Percentiles rank a stretch among this genome's conserved stretches.
These are phyloP conservation scores for Cheilinus undulatus DNA, from an alignment of 2,113 vertebrate genomes.

Conservation along the genomic window DNA sequence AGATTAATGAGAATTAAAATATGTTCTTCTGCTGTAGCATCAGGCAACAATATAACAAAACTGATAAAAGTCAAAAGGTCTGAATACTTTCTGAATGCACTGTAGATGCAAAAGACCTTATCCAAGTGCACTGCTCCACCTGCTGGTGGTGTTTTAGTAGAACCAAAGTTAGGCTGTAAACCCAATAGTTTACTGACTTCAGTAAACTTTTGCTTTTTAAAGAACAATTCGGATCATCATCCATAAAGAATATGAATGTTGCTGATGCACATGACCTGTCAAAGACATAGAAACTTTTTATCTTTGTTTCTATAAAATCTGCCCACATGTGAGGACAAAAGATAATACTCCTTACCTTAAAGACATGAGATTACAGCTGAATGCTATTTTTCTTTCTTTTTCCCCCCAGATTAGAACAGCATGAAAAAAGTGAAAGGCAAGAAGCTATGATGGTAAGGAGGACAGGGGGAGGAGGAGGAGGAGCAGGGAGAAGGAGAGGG, in stretches of 20 bases:
- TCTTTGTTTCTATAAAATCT: not conserved
- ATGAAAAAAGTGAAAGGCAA: slow-evolving; percentile 39
- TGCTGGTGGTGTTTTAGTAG: slow-evolving; percentile 33
- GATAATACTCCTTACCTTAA: not conserved
- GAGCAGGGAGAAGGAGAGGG: slow-evolving; percentile 50
- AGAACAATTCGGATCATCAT: too few species aligned
- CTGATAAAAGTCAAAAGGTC: too few species aligned
- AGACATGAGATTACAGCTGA: slow-evolving; percentile 4
- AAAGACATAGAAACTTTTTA: not conserved
- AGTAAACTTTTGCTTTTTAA: too few species aligned
- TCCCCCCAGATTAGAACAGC: slow-evolving; percentile 14
- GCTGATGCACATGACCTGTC: too few species aligned
- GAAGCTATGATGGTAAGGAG: slow-evolving; percentile 47
- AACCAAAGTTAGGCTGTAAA: not conserved
- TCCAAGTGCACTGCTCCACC: slow-evolving; percentile 25
- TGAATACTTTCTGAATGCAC: too few species aligned
- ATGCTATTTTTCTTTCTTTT: not conserved
- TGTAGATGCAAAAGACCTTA: not conserved
- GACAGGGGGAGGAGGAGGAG: slow-evolving; percentile 45
- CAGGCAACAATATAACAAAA: too few species aligned
- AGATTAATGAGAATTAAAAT: too few species aligned
- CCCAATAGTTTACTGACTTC: not conserved
- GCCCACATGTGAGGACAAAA: not conserved
- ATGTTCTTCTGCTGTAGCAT: too few species aligned
- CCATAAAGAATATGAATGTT: too few species aligned